Percentiles rank a stretch among this genome's conserved stretches.
Conservation (phyloP, 2,113 vertebrate genomes). For the Atlantisia rogersi region DNA sequence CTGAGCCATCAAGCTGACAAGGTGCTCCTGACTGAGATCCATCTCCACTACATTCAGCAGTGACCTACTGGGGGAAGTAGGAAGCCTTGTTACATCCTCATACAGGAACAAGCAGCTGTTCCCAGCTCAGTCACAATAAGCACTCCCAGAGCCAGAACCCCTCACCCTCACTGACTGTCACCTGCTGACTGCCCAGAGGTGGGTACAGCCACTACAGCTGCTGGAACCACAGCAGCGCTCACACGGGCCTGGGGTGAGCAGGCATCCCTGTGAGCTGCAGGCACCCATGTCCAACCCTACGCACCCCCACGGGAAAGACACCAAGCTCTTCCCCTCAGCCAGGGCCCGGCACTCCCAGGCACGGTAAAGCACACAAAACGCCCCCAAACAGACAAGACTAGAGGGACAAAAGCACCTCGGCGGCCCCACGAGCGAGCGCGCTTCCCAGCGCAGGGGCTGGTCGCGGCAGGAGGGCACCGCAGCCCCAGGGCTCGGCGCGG, state of each 20-base stretch:
- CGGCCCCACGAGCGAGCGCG: rapidly evolving
- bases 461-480: background rate
- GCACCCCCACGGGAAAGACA: rapidly evolving
- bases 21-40: background rate
- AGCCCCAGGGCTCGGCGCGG: rapidly evolving
- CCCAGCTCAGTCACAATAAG: background rate
- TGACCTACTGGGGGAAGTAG: rapidly evolving
- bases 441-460: too few species aligned
- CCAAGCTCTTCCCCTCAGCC: background rate
- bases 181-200: background rate
- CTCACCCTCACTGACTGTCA: background rate
- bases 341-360: too few species aligned
- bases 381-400: rapidly evolving
- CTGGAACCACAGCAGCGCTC: background rate
- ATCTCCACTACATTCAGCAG: background rate
- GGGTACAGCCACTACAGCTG: background rate
- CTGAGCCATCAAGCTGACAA: background rate
- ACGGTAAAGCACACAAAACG: rapidly evolving
- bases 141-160: rapidly evolving
- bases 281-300: too few species aligned
- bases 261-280: background rate
- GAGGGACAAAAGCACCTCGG: background rate
- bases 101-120: background rate
- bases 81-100: background rate
- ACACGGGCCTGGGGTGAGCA: rapidly evolving